phyloP scores from a whole-genome alignment of 2,888 invertebrate genomes.

The Ernsta delagoae region DNA sequence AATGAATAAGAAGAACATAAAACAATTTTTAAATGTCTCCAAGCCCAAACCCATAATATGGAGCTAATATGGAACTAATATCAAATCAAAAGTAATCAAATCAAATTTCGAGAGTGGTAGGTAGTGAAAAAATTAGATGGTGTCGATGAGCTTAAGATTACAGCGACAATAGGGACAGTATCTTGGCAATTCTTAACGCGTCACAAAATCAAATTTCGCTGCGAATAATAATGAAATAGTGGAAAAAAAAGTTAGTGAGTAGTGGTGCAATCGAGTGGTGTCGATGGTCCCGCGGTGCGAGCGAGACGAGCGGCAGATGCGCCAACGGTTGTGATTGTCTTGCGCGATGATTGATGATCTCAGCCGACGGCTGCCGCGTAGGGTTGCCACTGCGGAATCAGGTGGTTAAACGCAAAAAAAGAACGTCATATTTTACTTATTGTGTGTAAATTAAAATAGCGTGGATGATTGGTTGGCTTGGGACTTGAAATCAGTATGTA shows the following conservation, averaged over 20 bases:
- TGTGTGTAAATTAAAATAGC: too few species aligned
- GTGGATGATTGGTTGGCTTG: too few species aligned
- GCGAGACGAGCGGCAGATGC: conserved; percentile 71
- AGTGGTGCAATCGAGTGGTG: conserved; percentile 42
- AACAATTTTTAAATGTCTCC: too few species aligned
- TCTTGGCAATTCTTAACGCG: neutral
- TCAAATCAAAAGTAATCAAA: too few species aligned
- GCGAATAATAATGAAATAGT: neutral
- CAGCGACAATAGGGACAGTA: neutral
- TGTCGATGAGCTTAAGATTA: too few species aligned
- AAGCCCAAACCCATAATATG: too few species aligned
- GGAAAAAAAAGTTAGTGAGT: conserved; percentile 2
- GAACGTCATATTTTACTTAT: too few species aligned
- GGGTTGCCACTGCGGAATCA: conserved; percentile 61
- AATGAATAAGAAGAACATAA: too few species aligned
- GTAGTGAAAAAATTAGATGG: too few species aligned
- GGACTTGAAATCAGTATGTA: too few species aligned
- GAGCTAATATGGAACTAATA: too few species aligned
- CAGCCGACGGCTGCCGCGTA: conserved; percentile 65
- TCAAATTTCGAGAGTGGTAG: too few species aligned
- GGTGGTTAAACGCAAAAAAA: neutral
- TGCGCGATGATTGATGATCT: conserved; percentile 84
- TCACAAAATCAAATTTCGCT: neutral
- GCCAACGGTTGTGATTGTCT: conserved; percentile 85
- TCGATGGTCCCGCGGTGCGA: conserved; percentile 43